These are phyloP conservation scores for cat (Felis catus) DNA, from an alignment of 2,113 vertebrate genomes.

Conservation along the genomic window F.catus_Fca126_mat1.0 CM031418.1:42221001-42221500, in stretches of 20 bases:
- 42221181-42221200: not conserved
- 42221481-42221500: not conserved
- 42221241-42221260: not conserved
- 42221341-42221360: not conserved
- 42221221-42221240: not conserved
- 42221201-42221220: not conserved
- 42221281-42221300: not conserved
- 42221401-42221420: not conserved
- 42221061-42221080: not conserved
- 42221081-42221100: not conserved
- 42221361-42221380: not conserved
- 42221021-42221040: not conserved
- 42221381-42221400: slow-evolving; percentile 20
- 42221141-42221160: not conserved
- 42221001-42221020: not conserved
- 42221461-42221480: not conserved
- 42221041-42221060: not conserved
- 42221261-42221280: not conserved
- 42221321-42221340: not conserved
- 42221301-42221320: not conserved
- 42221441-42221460: slow-evolving; percentile 6
- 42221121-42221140: not conserved
- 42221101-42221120: not conserved
- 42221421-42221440: not conserved
- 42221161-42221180: not conserved